Percentiles rank a stretch among this genome's conserved stretches.
phyloP scores from a whole-genome alignment of 2,113 vertebrate genomes.

The Calypte anna region DNA sequence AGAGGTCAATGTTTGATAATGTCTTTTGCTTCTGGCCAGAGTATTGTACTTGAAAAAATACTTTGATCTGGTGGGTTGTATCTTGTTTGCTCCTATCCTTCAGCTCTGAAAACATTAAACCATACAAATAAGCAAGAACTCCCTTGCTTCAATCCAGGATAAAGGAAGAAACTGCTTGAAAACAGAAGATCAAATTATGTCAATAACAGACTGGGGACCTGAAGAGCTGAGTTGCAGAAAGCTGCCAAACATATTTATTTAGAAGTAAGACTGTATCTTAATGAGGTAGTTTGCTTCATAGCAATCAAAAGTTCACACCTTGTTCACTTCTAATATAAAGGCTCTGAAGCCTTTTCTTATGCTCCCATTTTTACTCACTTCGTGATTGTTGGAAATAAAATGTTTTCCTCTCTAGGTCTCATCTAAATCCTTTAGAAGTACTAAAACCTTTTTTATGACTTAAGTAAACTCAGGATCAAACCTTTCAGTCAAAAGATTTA shows the following conservation, averaged over 20 bases:
- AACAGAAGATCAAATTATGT: background rate
- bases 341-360: background rate
- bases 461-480: background rate
- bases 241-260: background rate
- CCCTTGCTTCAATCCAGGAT: background rate
- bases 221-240: background rate
- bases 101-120: background rate
- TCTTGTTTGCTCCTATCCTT: background rate
- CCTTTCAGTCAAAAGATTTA: background rate
- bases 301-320: background rate
- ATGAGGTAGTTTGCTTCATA: background rate
- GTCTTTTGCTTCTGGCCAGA: background rate
- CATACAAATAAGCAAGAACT: background rate
- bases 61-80: background rate
- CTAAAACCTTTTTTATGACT: background rate
- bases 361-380: background rate
- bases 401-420: background rate
- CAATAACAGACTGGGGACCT: background rate
- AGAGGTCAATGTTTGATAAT: conserved; percentile 6
- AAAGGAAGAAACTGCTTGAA: background rate
- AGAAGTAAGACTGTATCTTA: background rate
- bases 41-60: conserved; percentile 4
- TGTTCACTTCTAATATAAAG: background rate
- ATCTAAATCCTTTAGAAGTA: background rate
- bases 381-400: background rate